phyloP scores from a whole-genome alignment of 2,888 invertebrate species.

The Phyllotreta cruciferae region DNA sequence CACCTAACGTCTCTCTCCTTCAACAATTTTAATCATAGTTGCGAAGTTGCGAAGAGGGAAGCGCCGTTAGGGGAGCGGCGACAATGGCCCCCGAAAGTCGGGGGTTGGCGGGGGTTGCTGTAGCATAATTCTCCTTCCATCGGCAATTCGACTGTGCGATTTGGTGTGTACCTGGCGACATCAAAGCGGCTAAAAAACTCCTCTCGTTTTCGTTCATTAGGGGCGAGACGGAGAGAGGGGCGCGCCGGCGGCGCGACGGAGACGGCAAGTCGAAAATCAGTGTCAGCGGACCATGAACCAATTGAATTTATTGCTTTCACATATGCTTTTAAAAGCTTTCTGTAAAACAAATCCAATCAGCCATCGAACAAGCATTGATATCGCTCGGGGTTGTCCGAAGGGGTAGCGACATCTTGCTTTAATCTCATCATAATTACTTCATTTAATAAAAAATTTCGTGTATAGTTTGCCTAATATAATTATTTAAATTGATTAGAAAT shows the following conservation, averaged over 20 bases:
- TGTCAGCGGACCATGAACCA: constrained; percentile 42
- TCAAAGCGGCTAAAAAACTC: constrained; percentile 8
- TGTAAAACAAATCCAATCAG: constrained; percentile 40
- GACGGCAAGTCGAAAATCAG: constrained; percentile 39
- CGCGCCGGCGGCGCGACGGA: constrained; percentile 22
- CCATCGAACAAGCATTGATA: constrained; percentile 19
- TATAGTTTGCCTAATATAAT: no score
- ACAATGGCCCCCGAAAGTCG: constrained; percentile 11
- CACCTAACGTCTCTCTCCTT: constrained; percentile 23
- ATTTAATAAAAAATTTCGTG: no score
- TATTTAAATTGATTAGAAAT: no score
- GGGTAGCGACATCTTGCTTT: constrained; percentile 37
- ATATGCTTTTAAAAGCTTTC: constrained; percentile 41
- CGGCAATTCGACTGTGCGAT: no score
- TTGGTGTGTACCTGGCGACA: not conserved
- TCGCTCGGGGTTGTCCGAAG: not conserved
- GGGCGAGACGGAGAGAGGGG: constrained; percentile 14
- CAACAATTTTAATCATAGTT: constrained; percentile 30
- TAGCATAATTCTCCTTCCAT: no score
- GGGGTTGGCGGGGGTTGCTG: not conserved
- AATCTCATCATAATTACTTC: no score
- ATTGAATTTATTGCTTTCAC: constrained; percentile 41
- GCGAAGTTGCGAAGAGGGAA: constrained; percentile 16
- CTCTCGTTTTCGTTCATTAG: constrained; percentile 22
- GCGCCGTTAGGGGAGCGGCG: constrained; percentile 3